Evolutionary conservation across 2,113 vertebrate species (phyloP), one percentile per base, ranked within the genome.

Genomic region (Calyptomena viridis): DNA sequence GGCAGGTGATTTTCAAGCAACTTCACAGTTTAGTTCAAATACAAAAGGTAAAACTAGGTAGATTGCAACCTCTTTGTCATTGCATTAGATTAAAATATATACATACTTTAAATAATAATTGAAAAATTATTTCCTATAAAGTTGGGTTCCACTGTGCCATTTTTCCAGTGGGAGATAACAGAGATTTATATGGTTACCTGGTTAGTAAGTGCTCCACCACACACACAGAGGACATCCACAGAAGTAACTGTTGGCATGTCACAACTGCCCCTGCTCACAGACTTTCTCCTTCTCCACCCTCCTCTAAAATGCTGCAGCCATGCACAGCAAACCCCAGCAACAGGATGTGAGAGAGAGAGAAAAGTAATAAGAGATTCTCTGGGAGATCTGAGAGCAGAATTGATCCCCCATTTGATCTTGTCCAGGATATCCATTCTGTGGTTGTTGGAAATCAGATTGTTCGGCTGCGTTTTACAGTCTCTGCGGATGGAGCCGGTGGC

Each of bases 181-280:
- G 35, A 28, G 62, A 4, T 42, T 47, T 17, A 7, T n/a, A 14
- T 4, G 28, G 42, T 21, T 8, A 3, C 13, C 62, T 50, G 71
- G 4, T 44, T 8, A 8, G 37, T 15, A 16, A 24, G 53, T 9
- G 72, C 40, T 2, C 6, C 47, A 5, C 12, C 55, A 19, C 6
- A 7, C 39, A 6, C 53, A 12, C 39, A 11, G n/a, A 0, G 52
- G 24, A 12, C 3, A 0, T 1, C 18, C 47, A 33, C 28, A 19
- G 31, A 20, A 9, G 42, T 1, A 2, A 8, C 52, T 2, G n/a
- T 4, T 2, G 2, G 82, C 59, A 12, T 12, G 23, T 37, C 55
- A 3, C 11, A 15, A 3, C 18, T 5, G 9, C 27, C 39, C 39
- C 84, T 33, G 63, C 25, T 52, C 66, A 20, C 47, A 40, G 56